Evolutionary conservation across 1,140 invertebrate species (phyloP), one percentile per base, ranked within the genome.

Genomic region (Panonychus citri): DNA sequence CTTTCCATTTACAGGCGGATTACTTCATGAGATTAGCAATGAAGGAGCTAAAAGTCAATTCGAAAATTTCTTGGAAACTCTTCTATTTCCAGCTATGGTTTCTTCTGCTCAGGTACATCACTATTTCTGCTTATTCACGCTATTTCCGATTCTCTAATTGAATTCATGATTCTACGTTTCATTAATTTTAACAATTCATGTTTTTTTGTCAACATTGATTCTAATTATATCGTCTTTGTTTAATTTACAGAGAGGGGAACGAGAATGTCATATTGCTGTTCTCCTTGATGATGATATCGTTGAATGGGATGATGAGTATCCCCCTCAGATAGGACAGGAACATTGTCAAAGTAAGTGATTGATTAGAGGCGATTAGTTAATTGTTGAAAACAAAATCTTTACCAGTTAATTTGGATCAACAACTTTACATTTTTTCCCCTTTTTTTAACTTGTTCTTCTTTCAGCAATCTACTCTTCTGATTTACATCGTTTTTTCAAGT

Each of bases 241-340:
- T 34, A 7, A 5, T 34, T 34, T 34, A 7, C 56, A 64, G 57
- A 57, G 60, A 43, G 62, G 62, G 5, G 62, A 65, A 39, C 50
- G 63, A 25, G 59, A 64, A 53, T 77, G 75, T 62, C 75, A 78
- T 67, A 85, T 98, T 57, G 91, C 98, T 21, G 87, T 98, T 12
- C 72, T 98, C 27, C 72, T 93, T 12, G 94, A 98, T 70, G 81
- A 98, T 68, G 85, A 95, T 73, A 77, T 85, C 15, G 88, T 98
- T 19, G 94, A 97, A 64, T 98, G 94, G 94, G 91, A 97, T 69
- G 85, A 91, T 65, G 86, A 97, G 66, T 96, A 93, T 71, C 93
- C 94, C 0, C 94, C 94, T 0, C 89, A 93, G 73, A 95, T 94
- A 85, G 91, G 91, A 26, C 91, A 97, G 69, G 93, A 96, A 73